A percentile compares a stretch with the other conserved stretches of the same genome.
phyloP scores from a whole-genome alignment of 1,140 invertebrate genomes.

The Spodoptera frugiperda region DNA sequence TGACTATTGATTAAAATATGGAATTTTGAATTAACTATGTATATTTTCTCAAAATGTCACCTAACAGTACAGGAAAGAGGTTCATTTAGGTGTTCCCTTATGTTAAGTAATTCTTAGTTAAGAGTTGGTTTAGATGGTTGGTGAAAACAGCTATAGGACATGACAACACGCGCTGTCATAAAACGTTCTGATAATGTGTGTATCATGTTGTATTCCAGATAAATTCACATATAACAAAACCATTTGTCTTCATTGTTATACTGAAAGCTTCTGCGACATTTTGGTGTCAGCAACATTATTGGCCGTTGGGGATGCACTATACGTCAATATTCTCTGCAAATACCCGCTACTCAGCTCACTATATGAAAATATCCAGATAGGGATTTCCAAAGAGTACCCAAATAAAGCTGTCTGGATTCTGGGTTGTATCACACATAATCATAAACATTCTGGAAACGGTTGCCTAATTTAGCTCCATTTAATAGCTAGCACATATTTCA shows the following conservation, averaged over 20 bases:
- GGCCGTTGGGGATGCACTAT: background rate
- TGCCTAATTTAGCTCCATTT: background rate
- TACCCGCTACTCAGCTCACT: too few species aligned
- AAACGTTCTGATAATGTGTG: conserved; percentile 11
- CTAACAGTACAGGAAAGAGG: too few species aligned
- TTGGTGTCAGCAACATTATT: background rate
- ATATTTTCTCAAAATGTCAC: too few species aligned
- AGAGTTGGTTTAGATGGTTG: too few species aligned
- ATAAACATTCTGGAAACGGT: conserved; percentile 2
- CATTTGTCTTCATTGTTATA: conserved; percentile 15
- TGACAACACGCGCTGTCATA: background rate
- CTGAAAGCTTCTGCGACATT: background rate
- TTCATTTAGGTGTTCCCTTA: too few species aligned
- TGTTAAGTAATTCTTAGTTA: too few species aligned
- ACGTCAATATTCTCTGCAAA: too few species aligned
- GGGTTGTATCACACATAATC: conserved; percentile 1
- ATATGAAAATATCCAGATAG: too few species aligned
- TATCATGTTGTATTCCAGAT: conserved; percentile 31
- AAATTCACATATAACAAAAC: background rate
- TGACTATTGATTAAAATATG: too few species aligned
- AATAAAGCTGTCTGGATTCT: conserved; percentile 13
- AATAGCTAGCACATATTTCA: conserved; percentile 1
- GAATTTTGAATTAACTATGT: too few species aligned
- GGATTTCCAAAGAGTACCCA: too few species aligned
- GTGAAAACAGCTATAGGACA: too few species aligned